Conservation (phyloP, 2,797 vertebrate species). For the Chrysocyon brachyurus region DNA sequence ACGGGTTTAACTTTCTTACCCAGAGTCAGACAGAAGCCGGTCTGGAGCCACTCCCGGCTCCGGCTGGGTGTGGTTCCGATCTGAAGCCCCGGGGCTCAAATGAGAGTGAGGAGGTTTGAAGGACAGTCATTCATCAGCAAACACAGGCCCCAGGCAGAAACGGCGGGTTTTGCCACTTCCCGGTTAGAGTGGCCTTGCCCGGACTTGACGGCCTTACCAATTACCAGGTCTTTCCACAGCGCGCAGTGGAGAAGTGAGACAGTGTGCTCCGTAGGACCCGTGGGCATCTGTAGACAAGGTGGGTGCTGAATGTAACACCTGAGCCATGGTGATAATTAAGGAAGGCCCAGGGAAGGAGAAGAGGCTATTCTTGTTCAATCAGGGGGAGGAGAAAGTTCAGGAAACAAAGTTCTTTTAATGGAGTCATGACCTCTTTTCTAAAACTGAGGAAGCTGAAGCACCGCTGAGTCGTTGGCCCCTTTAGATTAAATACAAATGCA, state of each 20-base stretch:
- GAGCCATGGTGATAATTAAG: constrained; percentile 39
- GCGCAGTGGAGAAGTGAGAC: background rate
- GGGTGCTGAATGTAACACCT: background rate
- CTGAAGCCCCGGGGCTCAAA: constrained; percentile 19
- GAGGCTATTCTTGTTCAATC: background rate
- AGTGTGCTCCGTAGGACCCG: background rate
- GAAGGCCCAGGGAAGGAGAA: background rate
- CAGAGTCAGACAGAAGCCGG: background rate
- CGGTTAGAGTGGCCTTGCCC: constrained; percentile 38
- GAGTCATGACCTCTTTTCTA: background rate
- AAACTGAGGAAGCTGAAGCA: constrained; percentile 5
- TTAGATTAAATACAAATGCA: constrained; percentile 52
- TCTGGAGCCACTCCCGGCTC: constrained; percentile 21
- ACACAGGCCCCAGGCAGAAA: background rate
- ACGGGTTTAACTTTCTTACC: constrained; percentile 40
- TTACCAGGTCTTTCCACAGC: background rate
- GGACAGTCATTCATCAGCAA: constrained; percentile 46
- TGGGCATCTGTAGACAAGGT: background rate
- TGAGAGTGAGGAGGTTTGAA: background rate
- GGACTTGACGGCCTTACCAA: constrained; percentile 49
- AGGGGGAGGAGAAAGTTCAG: background rate
- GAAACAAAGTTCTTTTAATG: background rate
- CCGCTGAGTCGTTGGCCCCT: constrained; percentile 46
- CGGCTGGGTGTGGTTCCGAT: constrained; percentile 57
- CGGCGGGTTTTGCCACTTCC: constrained; percentile 38